Evolutionary conservation across 2,888 invertebrate genomes (phyloP).

Genomic region (Heteromyza rotundicornis): DNA sequence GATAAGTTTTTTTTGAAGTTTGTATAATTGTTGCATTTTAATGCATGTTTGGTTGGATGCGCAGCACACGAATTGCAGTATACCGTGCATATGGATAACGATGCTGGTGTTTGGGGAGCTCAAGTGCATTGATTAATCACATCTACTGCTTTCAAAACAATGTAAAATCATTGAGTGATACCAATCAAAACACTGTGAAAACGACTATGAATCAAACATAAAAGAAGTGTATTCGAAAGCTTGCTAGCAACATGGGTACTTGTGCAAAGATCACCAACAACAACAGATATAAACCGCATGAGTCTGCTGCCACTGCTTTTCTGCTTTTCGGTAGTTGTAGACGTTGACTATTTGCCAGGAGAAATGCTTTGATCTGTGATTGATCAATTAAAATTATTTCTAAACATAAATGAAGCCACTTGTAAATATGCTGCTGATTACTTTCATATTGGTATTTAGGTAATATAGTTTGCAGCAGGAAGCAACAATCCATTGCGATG

Average conservation of each 20-base stretch:
- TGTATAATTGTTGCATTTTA: not conserved
- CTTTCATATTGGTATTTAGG: not conserved
- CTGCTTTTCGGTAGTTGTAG: no score
- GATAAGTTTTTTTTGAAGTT: not conserved
- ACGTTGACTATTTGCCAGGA: not conserved
- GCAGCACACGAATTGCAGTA: not conserved
- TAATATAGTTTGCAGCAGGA: not conserved
- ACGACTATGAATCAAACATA: not conserved
- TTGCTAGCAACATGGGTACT: no score
- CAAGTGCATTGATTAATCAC: conserved; percentile 46
- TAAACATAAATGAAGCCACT: conserved; percentile 41
- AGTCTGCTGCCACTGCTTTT: no score
- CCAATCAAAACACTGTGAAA: conserved; percentile 50
- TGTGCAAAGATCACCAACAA: no score
- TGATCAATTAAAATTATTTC: conserved; percentile 61
- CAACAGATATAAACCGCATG: not conserved
- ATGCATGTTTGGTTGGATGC: not conserved
- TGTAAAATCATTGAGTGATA: conserved; percentile 53
- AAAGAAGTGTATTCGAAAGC: no score
- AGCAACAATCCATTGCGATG: no score
- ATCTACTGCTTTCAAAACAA: conserved; percentile 41
- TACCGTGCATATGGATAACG: no score
- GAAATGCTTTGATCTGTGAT: conserved; percentile 47
- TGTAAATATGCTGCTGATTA: not conserved
- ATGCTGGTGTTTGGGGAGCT: not conserved